These are phyloP conservation scores for Poecilia wingei DNA, from an alignment of 2,797 vertebrate species.

Conservation along the genomic window DNA sequence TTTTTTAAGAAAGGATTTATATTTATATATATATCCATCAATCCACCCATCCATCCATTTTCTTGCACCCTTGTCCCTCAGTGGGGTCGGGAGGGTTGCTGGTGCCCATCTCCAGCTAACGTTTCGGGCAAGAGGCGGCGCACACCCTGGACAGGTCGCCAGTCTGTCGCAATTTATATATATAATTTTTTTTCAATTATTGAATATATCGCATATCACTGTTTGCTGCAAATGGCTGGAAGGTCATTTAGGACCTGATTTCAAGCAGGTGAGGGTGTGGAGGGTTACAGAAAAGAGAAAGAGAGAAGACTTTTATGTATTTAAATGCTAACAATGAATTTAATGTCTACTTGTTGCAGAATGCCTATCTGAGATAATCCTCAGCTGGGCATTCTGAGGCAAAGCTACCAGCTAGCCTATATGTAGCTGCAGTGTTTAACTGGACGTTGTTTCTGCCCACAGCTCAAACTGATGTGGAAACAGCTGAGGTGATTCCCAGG, in stretches of 20 bases:
- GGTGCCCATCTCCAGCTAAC: too few species aligned
- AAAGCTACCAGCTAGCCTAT: neutral
- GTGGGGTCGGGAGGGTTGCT: too few species aligned
- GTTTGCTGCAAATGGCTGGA: too few species aligned
- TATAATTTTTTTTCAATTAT: too few species aligned
- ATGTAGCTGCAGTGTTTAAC: constrained; percentile 23
- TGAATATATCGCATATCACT: too few species aligned
- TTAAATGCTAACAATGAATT: neutral
- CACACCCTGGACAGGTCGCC: too few species aligned
- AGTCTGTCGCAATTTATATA: too few species aligned
- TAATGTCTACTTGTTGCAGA: neutral
- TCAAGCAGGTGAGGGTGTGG: neutral
- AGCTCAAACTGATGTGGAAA: constrained; percentile 70
- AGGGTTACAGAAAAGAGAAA: neutral
- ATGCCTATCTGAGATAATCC: neutral
- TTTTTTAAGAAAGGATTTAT: too few species aligned
- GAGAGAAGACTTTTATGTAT: neutral
- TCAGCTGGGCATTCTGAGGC: neutral
- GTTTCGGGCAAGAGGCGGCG: too few species aligned
- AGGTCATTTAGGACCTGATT: neutral
- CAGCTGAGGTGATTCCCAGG: constrained; percentile 73
- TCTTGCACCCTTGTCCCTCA: too few species aligned
- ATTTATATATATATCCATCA: too few species aligned
- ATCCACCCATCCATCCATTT: too few species aligned
- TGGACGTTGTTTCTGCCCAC: constrained; percentile 23